Base-by-base conservation (phyloP, 2,888 invertebrate genomes). In the Tetanocera ferruginea region DNA sequence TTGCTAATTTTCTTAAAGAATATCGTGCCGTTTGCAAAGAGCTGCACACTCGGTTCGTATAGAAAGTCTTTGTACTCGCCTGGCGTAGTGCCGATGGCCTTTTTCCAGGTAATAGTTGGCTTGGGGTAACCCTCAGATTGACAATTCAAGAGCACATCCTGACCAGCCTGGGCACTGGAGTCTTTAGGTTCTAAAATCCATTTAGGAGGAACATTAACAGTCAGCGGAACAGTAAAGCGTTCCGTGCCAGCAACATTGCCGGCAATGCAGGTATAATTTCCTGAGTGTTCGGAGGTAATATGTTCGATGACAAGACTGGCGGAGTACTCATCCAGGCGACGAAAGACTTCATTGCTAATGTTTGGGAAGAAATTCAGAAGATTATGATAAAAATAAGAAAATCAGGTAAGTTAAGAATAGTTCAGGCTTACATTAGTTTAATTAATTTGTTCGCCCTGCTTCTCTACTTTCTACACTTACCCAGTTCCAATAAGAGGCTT, bases 241-340 rank as follows among this genome's bases (percentile, higher is more conserved):
- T 95, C 95, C 5, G 93, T 92, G 14, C 95, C 96, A 17, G 97
- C 97, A 31, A 96, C 93, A 90, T 97, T 97, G 82, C 88, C 87
- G n/a, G 96, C 96, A 75, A 95, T 94, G 89, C 97, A 97, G n/a
- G 96, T 96, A 88, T 96, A 96, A 90, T 96, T 97, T 86, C 97
- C 97, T 84, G 94, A 95, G 88, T 97, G 96, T 73, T 94, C 92
- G 43, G 96, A 95, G 76, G 94, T 94, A 80, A 97, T 95, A 88
- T 94, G 94, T 87, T 97, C 96, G 84, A 97, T 96, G 84, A 96
- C 94, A 83, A 97, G 91, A 71, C 95, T 94, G 57, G 96, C 94
- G 69, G 96, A 95, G 89, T 96, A 97, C 87, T 96, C 96, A 88
- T 97, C 96, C 88, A 94, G 91, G 76, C 94, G 91, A 70, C 93